Percentiles rank a stretch among this genome's conserved stretches.
These are phyloP conservation scores for Lepidurus packardi DNA, from an alignment of 1,140 invertebrate genomes.

Conservation along the genomic window DNA sequence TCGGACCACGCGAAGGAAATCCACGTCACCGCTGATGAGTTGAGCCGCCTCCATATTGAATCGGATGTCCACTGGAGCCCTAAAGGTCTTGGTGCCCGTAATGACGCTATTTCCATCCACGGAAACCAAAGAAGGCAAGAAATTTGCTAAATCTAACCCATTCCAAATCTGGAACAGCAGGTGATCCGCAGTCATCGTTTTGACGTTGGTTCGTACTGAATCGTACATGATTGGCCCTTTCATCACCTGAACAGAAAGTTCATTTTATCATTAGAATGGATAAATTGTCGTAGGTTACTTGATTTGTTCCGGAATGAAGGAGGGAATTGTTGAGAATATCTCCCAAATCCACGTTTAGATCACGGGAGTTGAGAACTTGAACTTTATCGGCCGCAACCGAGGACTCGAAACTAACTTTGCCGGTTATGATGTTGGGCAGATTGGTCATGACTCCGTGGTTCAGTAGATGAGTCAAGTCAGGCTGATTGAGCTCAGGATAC, in stretches of 20 bases:
- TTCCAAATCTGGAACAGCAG: neutral
- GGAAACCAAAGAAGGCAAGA: neutral
- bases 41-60: neutral
- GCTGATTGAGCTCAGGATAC: neutral
- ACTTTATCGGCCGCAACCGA: neutral
- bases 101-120: constrained; percentile 2
- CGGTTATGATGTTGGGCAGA: neutral
- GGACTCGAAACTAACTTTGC: neutral
- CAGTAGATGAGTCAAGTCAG: neutral
- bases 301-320: neutral
- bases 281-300: neutral
- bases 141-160: neutral
- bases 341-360: neutral
- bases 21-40: neutral
- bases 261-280: neutral
- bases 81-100: neutral
- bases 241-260: neutral
- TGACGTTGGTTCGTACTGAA: neutral
- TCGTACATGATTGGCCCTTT: neutral
- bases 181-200: neutral
- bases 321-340: neutral
- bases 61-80: neutral
- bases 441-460: neutral
- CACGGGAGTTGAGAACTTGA: neutral
- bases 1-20: constrained; percentile 13